Conservation (phyloP, 2,888 invertebrate genomes). For the Abrostola triplasia region DNA sequence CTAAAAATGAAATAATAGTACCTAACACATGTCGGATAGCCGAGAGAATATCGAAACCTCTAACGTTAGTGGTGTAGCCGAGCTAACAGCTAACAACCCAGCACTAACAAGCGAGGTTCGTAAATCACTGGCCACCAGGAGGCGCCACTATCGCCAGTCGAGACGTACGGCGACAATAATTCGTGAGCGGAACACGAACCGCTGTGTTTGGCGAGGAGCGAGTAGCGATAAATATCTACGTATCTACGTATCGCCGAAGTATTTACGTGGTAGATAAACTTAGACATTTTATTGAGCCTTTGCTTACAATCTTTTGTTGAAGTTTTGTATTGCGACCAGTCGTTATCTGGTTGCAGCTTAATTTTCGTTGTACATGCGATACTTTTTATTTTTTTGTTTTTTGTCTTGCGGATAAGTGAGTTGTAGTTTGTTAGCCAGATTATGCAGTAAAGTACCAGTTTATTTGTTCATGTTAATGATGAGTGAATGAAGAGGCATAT, state of each 20-base stretch:
- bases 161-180: constrained; percentile 41
- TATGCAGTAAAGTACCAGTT: background rate
- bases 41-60: no score
- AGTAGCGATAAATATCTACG: constrained; percentile 41
- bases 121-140: constrained; percentile 59
- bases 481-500: no score
- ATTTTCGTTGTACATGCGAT: constrained; percentile 43
- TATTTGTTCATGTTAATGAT: no score
- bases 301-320: constrained; percentile 34
- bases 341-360: constrained; percentile 16
- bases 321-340: constrained; percentile 5
- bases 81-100: constrained; percentile 12
- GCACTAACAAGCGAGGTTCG: constrained; percentile 33
- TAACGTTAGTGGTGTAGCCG: constrained; percentile 10
- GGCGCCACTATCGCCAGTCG: constrained; percentile 56
- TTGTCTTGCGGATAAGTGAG: background rate
- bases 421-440: background rate
- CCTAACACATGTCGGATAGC: no score
- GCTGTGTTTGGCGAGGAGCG: constrained; percentile 8
- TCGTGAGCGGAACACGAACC: constrained; percentile 45
- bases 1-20: no score
- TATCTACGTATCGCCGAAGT: constrained; percentile 18
- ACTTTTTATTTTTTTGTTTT: constrained; percentile 12
- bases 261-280: constrained; percentile 35
- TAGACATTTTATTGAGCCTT: constrained; percentile 43